A percentile compares a stretch with the other conserved stretches of the same genome.
Evolutionary conservation across 2,888 invertebrate genomes (phyloP).

Genomic region (Drosophila algonquin): DNA sequence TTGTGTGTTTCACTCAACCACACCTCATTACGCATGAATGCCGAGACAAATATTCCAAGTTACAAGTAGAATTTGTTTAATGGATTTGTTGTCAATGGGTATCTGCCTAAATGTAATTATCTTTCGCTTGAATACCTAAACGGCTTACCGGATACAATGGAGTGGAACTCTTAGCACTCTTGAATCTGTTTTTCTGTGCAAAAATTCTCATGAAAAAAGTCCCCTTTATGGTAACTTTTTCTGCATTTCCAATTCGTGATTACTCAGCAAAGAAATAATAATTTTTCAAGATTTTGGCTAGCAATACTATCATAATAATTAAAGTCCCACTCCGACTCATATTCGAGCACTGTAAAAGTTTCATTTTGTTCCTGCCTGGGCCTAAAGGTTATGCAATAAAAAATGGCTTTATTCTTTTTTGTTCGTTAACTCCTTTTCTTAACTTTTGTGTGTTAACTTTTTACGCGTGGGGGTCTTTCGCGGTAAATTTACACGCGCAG

Average conservation of each 20-base stretch:
- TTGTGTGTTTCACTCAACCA: neutral
- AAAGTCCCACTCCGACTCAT: neutral
- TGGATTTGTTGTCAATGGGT: neutral
- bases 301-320: neutral
- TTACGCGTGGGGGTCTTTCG: conserved; percentile 43
- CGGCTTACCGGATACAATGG: too few species aligned
- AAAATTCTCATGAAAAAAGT: neutral
- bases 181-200: too few species aligned
- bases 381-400: conserved; percentile 54
- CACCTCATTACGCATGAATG: conserved; percentile 6
- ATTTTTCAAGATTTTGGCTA: neutral
- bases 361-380: conserved; percentile 6
- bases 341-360: neutral
- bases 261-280: neutral
- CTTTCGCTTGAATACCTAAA: neutral
- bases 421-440: conserved; percentile 39
- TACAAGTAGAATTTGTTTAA: neutral
- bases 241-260: neutral
- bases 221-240: neutral
- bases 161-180: neutral
- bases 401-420: conserved; percentile 41
- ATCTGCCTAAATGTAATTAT: neutral
- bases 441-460: conserved; percentile 64
- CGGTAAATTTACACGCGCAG: conserved; percentile 51
- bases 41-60: neutral